Conservation (phyloP, 1,140 invertebrate genomes). For the Brachionus sp. region DNA sequence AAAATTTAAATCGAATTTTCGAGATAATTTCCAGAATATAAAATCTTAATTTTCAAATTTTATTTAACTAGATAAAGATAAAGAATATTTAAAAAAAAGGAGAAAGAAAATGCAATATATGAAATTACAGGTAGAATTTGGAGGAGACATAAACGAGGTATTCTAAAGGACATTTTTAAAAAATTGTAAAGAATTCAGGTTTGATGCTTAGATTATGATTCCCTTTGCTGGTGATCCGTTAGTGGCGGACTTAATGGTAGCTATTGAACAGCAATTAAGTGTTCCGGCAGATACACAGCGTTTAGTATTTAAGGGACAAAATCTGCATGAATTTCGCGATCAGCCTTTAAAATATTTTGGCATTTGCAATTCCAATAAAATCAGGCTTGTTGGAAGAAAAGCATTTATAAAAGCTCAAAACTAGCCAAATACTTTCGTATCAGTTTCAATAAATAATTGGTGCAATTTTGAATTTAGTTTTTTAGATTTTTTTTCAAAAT, state of each 20-base stretch:
- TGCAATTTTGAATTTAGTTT: background rate
- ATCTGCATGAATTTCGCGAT: slow-evolving; percentile 1
- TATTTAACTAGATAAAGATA: background rate
- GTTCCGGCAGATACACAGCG: slow-evolving; percentile 21
- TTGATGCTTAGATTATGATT: slow-evolving; percentile 18
- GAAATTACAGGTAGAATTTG: slow-evolving; percentile 43
- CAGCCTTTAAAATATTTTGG: slow-evolving; percentile 28
- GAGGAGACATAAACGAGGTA: slow-evolving; percentile 38
- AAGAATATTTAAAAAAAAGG: background rate
- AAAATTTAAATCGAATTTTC: background rate
- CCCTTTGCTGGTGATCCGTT: slow-evolving; percentile 31
- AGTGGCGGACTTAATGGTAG: slow-evolving; percentile 41
- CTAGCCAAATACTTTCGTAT: background rate
- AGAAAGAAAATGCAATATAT: slow-evolving; percentile 15
- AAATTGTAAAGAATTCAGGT: background rate
- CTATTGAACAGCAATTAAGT: slow-evolving; percentile 39
- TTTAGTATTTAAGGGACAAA: slow-evolving; percentile 41
- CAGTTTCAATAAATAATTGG: background rate
- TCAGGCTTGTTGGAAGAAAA: slow-evolving; percentile 38
- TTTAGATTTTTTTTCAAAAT: no score
- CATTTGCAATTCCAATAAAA: slow-evolving; percentile 19
- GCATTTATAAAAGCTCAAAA: slow-evolving; percentile 27
- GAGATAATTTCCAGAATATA: background rate
- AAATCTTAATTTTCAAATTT: background rate
- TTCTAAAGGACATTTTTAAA: background rate